Base-by-base conservation (phyloP, 2,113 vertebrate species). In the Eurystomus gularis region DNA sequence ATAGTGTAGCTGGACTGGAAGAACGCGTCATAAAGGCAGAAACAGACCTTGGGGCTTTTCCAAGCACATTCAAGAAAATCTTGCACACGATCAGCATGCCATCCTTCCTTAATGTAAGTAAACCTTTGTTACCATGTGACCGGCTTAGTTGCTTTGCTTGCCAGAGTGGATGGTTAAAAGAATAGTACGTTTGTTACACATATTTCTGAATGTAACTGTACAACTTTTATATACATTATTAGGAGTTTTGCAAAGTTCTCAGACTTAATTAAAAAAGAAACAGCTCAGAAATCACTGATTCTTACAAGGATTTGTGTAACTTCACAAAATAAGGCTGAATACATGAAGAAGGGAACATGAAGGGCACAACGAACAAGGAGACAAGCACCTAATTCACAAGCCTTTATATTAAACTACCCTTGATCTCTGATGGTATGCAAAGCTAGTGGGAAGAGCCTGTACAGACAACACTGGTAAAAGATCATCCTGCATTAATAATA, bases 1-100 rank as follows among this genome's bases (percentile, higher is more conserved):
- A 97, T 82, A 98, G 98, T 0, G 99, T 99, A 65, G 98, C 95
- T 80, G 96, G 97, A 19, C 98, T 99, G 98, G 99, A 99, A 96
- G 99, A 99, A 86, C 98, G 99, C 65, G 98, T 99, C 31, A 92
- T 96, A 51, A 98, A 98, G 91, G 99, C 99, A 64, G 99, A 99
- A 94, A 98, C 98, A 79, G 98, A 99, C 42, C 96, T 99, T 80
- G 98, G 98, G n/a, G 96, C 98, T 42, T 97, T 99, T 78, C 99
- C 99, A 0, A 98, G 98, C 29, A 97, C 99, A 2, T 98, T 99
- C 94, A 98, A 98, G 91, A 99, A 98, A 93, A 98, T 99, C 58
- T 98, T 99, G 82, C 98, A 98, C 90, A 98, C 98, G 29, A 98
- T 99, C 96, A 98, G 93, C 49, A 98, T 98, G 17, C 98, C 99